Evolutionary conservation across 1,140 invertebrate genomes (phyloP), one percentile per base, ranked within the genome.

Genomic region (Drosophila guanche): DNA sequence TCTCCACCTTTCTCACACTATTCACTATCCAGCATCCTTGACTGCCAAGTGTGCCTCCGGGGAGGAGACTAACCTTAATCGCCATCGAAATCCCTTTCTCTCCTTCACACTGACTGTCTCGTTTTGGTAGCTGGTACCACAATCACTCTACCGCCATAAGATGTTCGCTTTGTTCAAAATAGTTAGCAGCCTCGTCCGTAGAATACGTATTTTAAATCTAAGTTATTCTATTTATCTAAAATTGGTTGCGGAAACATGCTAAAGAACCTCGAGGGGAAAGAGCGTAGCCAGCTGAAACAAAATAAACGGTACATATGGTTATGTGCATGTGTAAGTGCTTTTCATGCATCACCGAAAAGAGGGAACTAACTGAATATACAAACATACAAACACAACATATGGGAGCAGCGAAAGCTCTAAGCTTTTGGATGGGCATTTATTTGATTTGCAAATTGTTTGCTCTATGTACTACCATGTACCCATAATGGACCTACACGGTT

Each of bases 331-430:
- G 33, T 56, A 75, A 76, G 81, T 85, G 81, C 74, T 86, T 85
- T 85, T 85, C 81, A 86, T 85, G 81, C 81, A 81, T 74, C 8
- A 43, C 23, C 23, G 14, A 41, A 22, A 41, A 8, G 41, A 27
- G 33, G 4, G 10, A 8, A 16, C 1, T 16, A 7, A 12, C 2
- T 1, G 4, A 25, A 10, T 43, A 12, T 4, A 33, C 29, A 33
- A 20, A 20, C 3, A 33, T 10, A 12, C 10, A 37, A 1, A 37
- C 8, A 10, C 10, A 10, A 33, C 7, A 33, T 37, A 4, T 37
- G 3, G 10, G 33, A 10, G 33, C 33, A 37, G 3, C 4, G 10
- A 37, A 37, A 37, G 33, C 33, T 37, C 10, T 37, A 10, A 1
- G 10, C 33, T 4, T 37, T 12, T 4, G 33, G 33, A 37, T 33